phyloP scores from a whole-genome alignment of 2,113 vertebrate genomes.

The Nothocercus julius region DNA sequence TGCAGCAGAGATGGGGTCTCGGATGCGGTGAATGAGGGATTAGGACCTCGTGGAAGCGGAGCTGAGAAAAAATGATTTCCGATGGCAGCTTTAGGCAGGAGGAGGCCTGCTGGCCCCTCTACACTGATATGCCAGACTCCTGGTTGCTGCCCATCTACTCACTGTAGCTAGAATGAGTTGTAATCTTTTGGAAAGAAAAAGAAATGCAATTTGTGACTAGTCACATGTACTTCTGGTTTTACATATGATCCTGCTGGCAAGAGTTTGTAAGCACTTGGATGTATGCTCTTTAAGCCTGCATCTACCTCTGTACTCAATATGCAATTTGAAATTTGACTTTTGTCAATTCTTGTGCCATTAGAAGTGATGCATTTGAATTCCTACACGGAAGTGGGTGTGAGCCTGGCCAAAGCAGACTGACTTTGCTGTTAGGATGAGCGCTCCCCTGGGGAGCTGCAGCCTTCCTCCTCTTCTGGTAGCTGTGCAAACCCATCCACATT shows the following conservation, averaged over 20 bases:
- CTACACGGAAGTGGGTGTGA: slow-evolving; percentile 34
- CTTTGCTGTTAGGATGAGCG: not conserved
- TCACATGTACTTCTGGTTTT: not conserved
- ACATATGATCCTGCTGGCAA: not conserved
- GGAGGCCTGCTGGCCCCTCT: not conserved
- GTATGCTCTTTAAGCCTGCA: not conserved
- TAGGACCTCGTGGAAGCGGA: not conserved
- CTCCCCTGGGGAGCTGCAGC: not conserved
- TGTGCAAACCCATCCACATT: not conserved
- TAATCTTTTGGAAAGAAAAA: not conserved
- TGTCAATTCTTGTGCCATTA: slow-evolving; percentile 58
- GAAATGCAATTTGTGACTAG: not conserved
- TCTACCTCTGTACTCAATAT: slow-evolving; percentile 47
- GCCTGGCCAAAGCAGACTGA: not conserved
- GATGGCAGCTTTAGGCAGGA: not conserved
- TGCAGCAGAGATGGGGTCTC: not conserved
- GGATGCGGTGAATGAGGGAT: not conserved
- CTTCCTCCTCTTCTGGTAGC: not conserved
- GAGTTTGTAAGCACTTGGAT: not conserved
- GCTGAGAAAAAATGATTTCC: not conserved
- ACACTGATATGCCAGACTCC: not conserved
- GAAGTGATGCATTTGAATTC: slow-evolving; percentile 49
- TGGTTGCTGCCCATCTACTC: not conserved
- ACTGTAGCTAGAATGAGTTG: not conserved
- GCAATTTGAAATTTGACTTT: slow-evolving; percentile 49